phyloP scores from a whole-genome alignment of 1,140 invertebrate genomes.

The Cephus cinctus region DNA sequence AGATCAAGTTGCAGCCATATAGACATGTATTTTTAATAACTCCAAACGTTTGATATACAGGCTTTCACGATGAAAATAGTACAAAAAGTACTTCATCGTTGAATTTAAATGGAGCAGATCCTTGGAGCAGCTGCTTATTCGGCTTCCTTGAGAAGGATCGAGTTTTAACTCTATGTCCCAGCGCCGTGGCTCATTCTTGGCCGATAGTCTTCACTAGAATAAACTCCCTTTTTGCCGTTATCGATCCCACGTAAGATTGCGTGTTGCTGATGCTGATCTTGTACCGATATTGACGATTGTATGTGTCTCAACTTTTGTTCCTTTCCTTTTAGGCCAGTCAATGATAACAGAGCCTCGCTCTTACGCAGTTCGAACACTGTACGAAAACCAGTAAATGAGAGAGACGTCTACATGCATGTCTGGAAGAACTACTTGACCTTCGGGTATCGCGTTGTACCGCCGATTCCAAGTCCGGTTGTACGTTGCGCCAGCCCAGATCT shows the following conservation, averaged over 20 bases:
- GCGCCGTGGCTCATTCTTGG: constrained; percentile 88
- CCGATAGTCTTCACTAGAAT: constrained; percentile 90
- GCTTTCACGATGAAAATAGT: constrained; percentile 68
- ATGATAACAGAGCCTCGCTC: constrained; percentile 93
- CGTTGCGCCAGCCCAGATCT: constrained; percentile 91
- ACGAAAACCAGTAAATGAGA: constrained; percentile 84
- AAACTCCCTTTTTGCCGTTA: constrained; percentile 84
- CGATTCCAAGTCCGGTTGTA: constrained; percentile 75
- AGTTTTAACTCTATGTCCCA: constrained; percentile 79
- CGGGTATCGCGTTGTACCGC: constrained; percentile 89
- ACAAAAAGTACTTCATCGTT: constrained; percentile 58
- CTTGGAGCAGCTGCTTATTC: constrained; percentile 87
- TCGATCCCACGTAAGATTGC: constrained; percentile 96
- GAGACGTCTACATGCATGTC: constrained; percentile 88
- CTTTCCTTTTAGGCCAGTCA: constrained; percentile 76
- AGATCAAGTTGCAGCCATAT: constrained; percentile 1
- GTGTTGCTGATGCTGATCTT: no score
- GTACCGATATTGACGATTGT: no score
- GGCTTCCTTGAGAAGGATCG: constrained; percentile 78
- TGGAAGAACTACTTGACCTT: constrained; percentile 97
- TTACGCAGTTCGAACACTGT: constrained; percentile 74
- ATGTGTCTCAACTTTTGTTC: no score
- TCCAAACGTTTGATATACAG: constrained; percentile 35
- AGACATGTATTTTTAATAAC: background rate
- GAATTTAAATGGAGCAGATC: constrained; percentile 66